phyloP scores from a whole-genome alignment of 2,797 vertebrate genomes.

The Scyliorhinus canicula region DNA sequence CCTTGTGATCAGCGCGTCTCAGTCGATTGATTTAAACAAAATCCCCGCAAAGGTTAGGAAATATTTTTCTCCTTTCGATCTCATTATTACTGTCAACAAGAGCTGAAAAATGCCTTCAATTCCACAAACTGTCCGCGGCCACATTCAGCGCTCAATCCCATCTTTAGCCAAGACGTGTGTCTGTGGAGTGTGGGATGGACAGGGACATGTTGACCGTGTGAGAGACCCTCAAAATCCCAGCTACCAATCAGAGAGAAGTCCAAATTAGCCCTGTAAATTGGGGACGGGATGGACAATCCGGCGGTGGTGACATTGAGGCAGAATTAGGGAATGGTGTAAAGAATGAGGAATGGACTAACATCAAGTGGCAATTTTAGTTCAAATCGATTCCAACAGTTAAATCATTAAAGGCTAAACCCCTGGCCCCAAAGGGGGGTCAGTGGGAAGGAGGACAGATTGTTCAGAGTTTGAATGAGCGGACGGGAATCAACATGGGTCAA shows the following conservation, averaged over 20 bases:
- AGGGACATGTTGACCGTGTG: too few relatives aligned
- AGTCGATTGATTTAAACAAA: background rate
- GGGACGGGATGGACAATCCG: too few relatives aligned
- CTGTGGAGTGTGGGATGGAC: too few relatives aligned
- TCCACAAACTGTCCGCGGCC: too few relatives aligned
- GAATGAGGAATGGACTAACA: background rate
- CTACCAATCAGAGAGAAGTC: too few relatives aligned
- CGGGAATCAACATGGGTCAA: background rate
- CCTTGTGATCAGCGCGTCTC: background rate
- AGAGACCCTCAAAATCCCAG: too few relatives aligned
- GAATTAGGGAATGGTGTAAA: too few relatives aligned
- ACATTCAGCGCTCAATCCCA: too few relatives aligned
- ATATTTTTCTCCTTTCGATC: background rate
- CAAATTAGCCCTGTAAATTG: too few relatives aligned
- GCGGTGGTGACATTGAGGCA: too few relatives aligned
- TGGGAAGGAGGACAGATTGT: background rate
- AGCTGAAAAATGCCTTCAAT: background rate
- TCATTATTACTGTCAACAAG: background rate
- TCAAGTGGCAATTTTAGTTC: background rate
- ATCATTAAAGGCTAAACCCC: background rate
- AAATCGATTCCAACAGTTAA: background rate
- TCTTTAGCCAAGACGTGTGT: background rate
- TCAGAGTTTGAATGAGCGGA: background rate
- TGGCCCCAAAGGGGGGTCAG: background rate
- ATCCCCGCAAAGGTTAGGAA: background rate